A percentile compares a stretch with the other conserved stretches of the same genome.
These are phyloP conservation scores for Anabacerthia variegaticeps DNA, from an alignment of 2,797 vertebrate genomes.

Conservation along the genomic window DNA sequence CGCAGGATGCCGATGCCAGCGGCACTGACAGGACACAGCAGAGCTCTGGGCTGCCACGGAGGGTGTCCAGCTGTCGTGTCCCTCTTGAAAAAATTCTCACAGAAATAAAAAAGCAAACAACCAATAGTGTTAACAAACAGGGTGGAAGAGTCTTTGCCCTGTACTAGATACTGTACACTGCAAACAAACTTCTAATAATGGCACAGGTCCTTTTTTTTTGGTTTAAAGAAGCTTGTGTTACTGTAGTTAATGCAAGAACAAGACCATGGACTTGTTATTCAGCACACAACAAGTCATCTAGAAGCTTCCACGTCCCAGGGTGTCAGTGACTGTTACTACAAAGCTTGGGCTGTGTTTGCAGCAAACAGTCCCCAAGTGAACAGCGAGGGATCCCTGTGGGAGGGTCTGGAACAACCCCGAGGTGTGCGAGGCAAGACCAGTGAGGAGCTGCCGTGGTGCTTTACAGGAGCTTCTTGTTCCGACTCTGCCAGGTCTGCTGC, in stretches of 20 bases:
- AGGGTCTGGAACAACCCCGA: background rate
- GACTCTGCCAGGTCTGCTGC: background rate
- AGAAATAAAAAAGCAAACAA: slow-evolving; percentile 40
- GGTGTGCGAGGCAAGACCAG: background rate
- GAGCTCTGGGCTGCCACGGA: background rate
- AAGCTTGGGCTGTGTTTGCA: slow-evolving; percentile 47
- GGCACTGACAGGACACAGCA: background rate
- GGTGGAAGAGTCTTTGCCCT: slow-evolving; percentile 7
- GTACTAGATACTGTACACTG: slow-evolving; percentile 22
- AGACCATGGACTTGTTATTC: slow-evolving; percentile 53
- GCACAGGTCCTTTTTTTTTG: slow-evolving; percentile 67
- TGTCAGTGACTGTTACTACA: slow-evolving; percentile 22
- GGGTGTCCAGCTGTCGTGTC: background rate
- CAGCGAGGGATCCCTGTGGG: slow-evolving; percentile 4
- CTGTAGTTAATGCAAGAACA: slow-evolving; percentile 60
- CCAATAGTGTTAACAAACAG: background rate
- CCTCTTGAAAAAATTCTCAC: background rate
- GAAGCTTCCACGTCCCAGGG: slow-evolving; percentile 36
- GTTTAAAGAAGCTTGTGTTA: slow-evolving; percentile 69
- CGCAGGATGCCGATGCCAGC: background rate
- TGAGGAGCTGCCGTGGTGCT: background rate
- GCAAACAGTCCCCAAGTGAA: slow-evolving; percentile 30
- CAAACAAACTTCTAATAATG: slow-evolving; percentile 35
- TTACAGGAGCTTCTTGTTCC: background rate
- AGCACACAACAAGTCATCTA: slow-evolving; percentile 57